These are phyloP conservation scores for Hipparchia sbordonii DNA, from an alignment of 2,888 invertebrate genomes.

Conservation along the genomic window DNA sequence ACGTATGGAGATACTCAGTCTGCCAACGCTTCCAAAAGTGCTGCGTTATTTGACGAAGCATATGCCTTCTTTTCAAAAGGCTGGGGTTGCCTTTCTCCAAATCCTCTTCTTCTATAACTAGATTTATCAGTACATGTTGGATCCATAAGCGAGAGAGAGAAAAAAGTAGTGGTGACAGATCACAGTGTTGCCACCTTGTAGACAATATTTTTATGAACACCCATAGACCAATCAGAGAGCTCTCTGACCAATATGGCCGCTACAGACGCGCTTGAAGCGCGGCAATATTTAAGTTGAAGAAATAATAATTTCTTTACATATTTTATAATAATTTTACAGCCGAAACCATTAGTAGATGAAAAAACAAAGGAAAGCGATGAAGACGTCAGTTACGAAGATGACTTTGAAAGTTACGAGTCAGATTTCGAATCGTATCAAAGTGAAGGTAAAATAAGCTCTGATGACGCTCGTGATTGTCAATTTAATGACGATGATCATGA, in stretches of 20 bases:
- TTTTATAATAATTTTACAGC: slow-evolving; percentile 3
- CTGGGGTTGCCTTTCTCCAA: neutral
- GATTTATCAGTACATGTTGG: too few relatives aligned
- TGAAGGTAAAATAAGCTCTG: slow-evolving; percentile 32
- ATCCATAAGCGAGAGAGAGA: too few relatives aligned
- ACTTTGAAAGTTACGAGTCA: slow-evolving; percentile 78
- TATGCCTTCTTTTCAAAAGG: neutral
- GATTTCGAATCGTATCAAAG: slow-evolving; percentile 76
- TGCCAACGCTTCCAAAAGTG: neutral
- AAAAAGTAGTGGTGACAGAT: too few relatives aligned
- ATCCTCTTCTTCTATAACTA: too few relatives aligned
- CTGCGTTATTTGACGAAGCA: neutral
- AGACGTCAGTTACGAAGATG: slow-evolving; percentile 75
- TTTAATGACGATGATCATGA: slow-evolving; percentile 35
- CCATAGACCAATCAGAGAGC: too few relatives aligned
- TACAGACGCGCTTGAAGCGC: too few relatives aligned
- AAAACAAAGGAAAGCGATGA: slow-evolving; percentile 56
- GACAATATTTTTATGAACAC: too few relatives aligned
- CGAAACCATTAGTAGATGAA: neutral
- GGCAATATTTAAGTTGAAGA: too few relatives aligned
- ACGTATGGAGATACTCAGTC: neutral
- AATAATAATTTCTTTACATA: too few relatives aligned
- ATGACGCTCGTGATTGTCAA: slow-evolving; percentile 41
- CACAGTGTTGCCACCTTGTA: too few relatives aligned
- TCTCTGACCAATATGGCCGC: too few relatives aligned